Evolutionary conservation across 2,797 vertebrate species (phyloP).

Genomic region (Acipenser transmontanus): DNA sequence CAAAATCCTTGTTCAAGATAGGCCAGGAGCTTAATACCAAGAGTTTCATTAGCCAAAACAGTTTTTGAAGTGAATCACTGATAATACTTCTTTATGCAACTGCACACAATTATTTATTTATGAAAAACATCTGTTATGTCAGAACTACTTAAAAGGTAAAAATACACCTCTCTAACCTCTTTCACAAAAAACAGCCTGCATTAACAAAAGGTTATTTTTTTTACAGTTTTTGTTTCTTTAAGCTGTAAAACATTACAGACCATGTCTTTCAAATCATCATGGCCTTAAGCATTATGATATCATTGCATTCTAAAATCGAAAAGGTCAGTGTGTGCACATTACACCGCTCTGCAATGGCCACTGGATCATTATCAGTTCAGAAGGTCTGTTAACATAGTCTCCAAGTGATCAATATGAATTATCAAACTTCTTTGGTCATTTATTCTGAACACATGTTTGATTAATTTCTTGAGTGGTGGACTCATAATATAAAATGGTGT

Average conservation of each 20-base stretch:
- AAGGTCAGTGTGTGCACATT: conserved; percentile 8
- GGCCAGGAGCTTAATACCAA: no score
- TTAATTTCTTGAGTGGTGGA: neutral
- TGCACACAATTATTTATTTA: no score
- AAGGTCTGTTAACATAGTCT: neutral
- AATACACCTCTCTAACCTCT: no score
- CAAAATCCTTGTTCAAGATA: no score
- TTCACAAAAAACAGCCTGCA: no score
- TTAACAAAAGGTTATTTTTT: no score
- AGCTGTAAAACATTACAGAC: conserved; percentile 16
- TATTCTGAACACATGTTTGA: neutral
- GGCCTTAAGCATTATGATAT: conserved; percentile 21
- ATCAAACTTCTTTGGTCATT: conserved; percentile 1
- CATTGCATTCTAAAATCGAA: conserved; percentile 14
- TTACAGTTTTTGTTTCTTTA: no score
- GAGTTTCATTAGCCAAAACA: no score
- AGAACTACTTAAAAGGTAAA: no score
- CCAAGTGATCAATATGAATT: conserved; percentile 10
- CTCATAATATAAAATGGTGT: neutral
- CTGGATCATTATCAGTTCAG: neutral
- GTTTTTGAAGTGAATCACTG: no score
- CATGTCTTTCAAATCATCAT: conserved; percentile 18
- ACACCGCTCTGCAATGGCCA: neutral
- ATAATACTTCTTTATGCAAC: no score
- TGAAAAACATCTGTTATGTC: no score